Evolutionary conservation across 2,888 invertebrate species (phyloP), one percentile per base, ranked within the genome.

Genomic region (Xiphydria camelus): DNA sequence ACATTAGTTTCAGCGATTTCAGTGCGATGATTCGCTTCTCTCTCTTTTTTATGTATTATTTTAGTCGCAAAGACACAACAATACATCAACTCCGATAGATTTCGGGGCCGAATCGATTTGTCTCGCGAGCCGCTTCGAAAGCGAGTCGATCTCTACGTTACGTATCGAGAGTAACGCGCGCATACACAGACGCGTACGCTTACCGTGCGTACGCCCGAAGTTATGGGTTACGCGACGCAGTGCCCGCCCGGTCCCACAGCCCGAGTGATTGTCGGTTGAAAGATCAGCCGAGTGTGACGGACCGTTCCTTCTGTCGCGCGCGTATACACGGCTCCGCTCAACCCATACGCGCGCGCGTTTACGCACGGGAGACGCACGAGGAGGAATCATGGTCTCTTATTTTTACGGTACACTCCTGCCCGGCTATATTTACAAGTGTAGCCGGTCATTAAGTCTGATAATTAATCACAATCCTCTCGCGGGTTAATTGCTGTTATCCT

Each of bases 401-500:
- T 72, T 72, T 66, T 69, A 67, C 72, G 68, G 68, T 69, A 66
- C 64, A 65, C 59, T 49, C 45, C 38, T 37, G 21, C 33, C 53
- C 57, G 56, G 55, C 61, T 68, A 62, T 70, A 71, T 70, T 72
- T 66, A 70, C 64, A 71, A 70, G 65, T 65, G 60, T 66, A 57
- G 52, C 65, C 70, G 66, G 68, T 70, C 73, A 70, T 73, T 72
- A 71, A 70, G 67, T 73, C 66, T 61, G 64, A 71, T 71, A 73
- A 72, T 73, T 73, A 71, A 73, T 73, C 70, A 71, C 70, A 70
- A 71, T 73, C 66, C 68, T 73, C 64, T 70, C 68, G 69, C 34
- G 65, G 62, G 61, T 73, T 73, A 72, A 73, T 72, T 73, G 72
- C 69, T 71, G 70, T 73, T 73, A 72, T 73, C 70, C 70, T 62